Base-by-base conservation (phyloP, 2,888 invertebrate genomes). In the Agrochola lychnidis region DNA sequence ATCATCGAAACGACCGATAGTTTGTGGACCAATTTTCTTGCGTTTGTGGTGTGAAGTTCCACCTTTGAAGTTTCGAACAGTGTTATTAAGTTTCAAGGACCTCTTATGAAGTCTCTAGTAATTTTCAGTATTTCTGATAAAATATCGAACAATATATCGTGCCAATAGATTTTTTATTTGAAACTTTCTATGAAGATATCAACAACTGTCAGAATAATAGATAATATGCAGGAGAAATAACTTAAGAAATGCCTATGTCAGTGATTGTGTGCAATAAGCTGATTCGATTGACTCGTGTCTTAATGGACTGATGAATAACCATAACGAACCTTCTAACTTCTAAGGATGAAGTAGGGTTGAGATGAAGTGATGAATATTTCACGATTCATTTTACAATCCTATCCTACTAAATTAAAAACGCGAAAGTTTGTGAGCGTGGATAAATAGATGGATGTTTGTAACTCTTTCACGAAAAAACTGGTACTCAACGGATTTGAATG, bases 61-160 rank as follows among this genome's bases (percentile, higher is more conserved):
- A 75, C 63, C 82, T 81, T 84, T 84, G 81, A 84, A 84, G 81
- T 84, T 81, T 53, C 5, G 40, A 70, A 81, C 74, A 66, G 63
- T 56, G 63, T 81, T 84, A 81, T 75, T 73, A 53, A 80, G 84
- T 79, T 75, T 51, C 56, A 75, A 82, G 73, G 67, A 63, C 30
- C 30, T 36, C n/a, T n/a, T n/a, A n/a, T 9, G 12, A 51, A 59
- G 36, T 30, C 12, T 59, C 2, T 57, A 78, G 48, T 25, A n/a
- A 48, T 70, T 67, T 66, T 51, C 80, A 61, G 69, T 69, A 73
- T 51, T 9, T 36, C 6, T 79, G 73, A 40, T 42, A 48, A 56
- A 64, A 42, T 70, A 56, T 25, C 75, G 19, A 64, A 66, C 3
- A 4, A 67, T n/a, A 25, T 36, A 3, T 36, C 6, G 16, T 45